Percentiles rank a stretch among this genome's conserved stretches.
Evolutionary conservation across 2,797 vertebrate genomes (phyloP).

Genomic region (Cyclura pinguis): DNA sequence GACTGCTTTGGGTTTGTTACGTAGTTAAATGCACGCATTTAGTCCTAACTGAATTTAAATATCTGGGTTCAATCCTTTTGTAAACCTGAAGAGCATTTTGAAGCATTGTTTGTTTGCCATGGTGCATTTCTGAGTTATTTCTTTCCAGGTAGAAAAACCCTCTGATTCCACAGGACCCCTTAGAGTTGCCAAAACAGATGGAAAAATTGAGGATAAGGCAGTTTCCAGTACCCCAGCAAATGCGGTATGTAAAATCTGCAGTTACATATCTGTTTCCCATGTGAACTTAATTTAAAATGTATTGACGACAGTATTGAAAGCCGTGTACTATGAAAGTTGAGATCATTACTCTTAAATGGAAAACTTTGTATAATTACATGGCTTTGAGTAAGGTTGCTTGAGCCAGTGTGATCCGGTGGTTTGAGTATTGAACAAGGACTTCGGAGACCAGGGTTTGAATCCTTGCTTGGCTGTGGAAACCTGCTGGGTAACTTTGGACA

Average conservation of each 20-base stretch:
- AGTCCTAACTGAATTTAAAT: neutral
- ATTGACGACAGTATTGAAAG: neutral
- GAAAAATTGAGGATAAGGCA: constrained; percentile 90
- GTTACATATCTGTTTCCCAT: neutral
- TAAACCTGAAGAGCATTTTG: neutral
- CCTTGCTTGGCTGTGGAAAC: too few relatives aligned
- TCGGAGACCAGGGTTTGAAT: too few relatives aligned
- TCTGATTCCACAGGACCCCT: constrained; percentile 87
- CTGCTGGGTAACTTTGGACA: too few relatives aligned
- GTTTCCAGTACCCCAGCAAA: constrained; percentile 82
- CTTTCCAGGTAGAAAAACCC: constrained; percentile 87
- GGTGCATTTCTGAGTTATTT: constrained; percentile 19
- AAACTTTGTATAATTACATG: neutral
- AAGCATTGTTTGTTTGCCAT: constrained; percentile 29
- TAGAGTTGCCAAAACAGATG: constrained; percentile 91
- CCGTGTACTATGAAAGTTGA: neutral
- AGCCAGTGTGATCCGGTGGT: neutral
- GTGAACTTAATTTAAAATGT: neutral
- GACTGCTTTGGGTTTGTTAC: neutral
- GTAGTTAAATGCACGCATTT: neutral
- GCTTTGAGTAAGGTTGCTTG: neutral
- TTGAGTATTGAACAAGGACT: neutral
- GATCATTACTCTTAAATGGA: neutral
- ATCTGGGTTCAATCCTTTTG: neutral
- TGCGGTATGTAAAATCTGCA: constrained; percentile 82